Evolutionary conservation across 2,888 invertebrate genomes (phyloP).

Genomic region (Neoaliturus tenellus): DNA sequence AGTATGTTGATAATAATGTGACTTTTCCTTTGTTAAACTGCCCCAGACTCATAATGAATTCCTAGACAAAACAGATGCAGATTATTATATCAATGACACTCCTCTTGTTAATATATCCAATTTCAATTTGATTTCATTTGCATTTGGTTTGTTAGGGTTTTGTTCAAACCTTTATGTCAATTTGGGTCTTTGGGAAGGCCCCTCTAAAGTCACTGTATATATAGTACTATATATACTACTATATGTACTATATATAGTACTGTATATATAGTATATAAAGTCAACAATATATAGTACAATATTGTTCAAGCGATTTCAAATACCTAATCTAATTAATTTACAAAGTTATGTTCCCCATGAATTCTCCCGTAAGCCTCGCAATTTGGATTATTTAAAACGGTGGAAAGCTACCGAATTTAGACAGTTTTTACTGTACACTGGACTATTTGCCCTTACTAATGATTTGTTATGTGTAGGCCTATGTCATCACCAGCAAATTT

Average conservation of each 20-base stretch:
- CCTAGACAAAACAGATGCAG: background rate
- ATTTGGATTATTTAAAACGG: constrained; percentile 20
- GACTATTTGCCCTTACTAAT: constrained; percentile 6
- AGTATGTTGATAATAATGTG: background rate
- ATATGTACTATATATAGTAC: too few species aligned
- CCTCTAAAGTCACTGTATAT: constrained; percentile 1
- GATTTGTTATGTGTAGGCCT: too few species aligned
- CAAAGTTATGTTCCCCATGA: constrained; percentile 22
- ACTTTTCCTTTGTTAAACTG: background rate
- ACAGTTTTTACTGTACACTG: constrained; percentile 43
- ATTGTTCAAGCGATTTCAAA: background rate
- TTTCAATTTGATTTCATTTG: constrained; percentile 24
- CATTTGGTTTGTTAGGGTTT: constrained; percentile 41
- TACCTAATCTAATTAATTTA: background rate
- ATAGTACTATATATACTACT: too few species aligned
- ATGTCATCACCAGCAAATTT: background rate
- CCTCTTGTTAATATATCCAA: background rate
- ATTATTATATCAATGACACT: background rate
- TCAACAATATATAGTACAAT: too few species aligned
- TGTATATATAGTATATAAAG: too few species aligned
- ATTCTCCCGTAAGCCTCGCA: constrained; percentile 16
- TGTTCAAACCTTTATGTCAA: constrained; percentile 1
- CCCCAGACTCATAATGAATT: constrained; percentile 6
- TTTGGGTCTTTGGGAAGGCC: constrained; percentile 22
- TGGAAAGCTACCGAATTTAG: constrained; percentile 49